A percentile compares a stretch with the other conserved stretches of the same genome.
Conservation (phyloP, 2,113 vertebrate genomes). For the Gopherus flavomarginatus region DNA sequence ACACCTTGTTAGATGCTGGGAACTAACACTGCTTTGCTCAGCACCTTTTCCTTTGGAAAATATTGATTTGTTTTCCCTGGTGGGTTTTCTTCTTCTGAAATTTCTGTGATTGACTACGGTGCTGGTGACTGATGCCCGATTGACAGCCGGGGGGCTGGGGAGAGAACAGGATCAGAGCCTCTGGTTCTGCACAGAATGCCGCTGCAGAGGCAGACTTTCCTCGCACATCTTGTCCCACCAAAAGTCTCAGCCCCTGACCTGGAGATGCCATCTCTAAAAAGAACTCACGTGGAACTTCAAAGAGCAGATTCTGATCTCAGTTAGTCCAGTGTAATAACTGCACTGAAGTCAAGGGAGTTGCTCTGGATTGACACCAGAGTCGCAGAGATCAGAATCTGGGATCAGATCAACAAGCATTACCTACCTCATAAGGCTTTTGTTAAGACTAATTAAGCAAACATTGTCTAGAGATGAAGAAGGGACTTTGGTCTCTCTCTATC, state of each 20-base stretch:
- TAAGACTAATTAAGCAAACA: constrained; percentile 43
- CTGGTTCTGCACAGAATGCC: neutral
- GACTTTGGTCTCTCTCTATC: constrained; percentile 45
- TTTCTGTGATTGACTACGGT: constrained; percentile 12
- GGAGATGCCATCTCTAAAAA: neutral
- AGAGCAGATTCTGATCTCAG: neutral
- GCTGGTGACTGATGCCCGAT: neutral
- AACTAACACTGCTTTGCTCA: constrained; percentile 16
- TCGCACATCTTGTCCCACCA: neutral
- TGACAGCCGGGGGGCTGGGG: accelerated
- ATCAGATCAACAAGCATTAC: neutral
- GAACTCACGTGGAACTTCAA: neutral
- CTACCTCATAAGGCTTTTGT: constrained; percentile 21
- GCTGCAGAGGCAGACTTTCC: neutral
- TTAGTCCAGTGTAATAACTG: neutral
- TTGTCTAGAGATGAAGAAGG: neutral
- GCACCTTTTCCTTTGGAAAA: constrained; percentile 38
- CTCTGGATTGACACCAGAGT: neutral
- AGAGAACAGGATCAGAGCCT: neutral
- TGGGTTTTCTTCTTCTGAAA: constrained; percentile 43
- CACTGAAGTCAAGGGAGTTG: neutral
- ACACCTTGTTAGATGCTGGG: constrained; percentile 15
- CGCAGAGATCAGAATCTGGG: no score
- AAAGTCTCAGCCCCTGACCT: neutral
- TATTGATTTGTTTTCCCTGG: constrained; percentile 38